Evolutionary conservation across 2,113 vertebrate species (phyloP).

Genomic region (Zosterops japonicus): DNA sequence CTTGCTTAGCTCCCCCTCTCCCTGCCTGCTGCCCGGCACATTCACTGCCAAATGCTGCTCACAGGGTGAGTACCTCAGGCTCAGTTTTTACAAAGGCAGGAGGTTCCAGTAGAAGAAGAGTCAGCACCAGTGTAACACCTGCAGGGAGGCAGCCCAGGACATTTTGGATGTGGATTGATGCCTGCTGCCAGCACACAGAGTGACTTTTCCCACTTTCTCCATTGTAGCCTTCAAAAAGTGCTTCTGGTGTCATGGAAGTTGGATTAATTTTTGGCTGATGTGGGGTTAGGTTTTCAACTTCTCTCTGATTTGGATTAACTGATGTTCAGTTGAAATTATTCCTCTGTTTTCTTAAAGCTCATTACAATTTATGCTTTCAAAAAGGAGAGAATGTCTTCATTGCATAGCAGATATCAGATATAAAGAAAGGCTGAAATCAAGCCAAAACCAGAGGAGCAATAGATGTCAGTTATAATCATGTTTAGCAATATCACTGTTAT

Average conservation of each 20-base stretch:
- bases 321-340: background rate
- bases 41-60: background rate
- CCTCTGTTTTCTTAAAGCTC: background rate
- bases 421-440: background rate
- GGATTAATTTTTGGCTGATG: background rate
- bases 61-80: background rate
- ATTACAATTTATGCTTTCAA: background rate
- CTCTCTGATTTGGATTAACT: background rate
- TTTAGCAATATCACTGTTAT: background rate
- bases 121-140: background rate
- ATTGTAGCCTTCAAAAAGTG: background rate
- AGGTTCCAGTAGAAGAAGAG: background rate
- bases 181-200: background rate
- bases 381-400: background rate
- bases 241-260: background rate
- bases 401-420: background rate
- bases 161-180: background rate
- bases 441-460: background rate
- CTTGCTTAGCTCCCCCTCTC: constrained; percentile 17
- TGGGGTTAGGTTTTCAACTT: background rate
- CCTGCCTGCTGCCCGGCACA: background rate
- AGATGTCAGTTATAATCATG: background rate
- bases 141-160: background rate
- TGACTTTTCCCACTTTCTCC: background rate
- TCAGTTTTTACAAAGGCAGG: background rate